These are phyloP conservation scores for Lota lota DNA, from an alignment of 2,113 vertebrate genomes.

Conservation along the genomic window DNA sequence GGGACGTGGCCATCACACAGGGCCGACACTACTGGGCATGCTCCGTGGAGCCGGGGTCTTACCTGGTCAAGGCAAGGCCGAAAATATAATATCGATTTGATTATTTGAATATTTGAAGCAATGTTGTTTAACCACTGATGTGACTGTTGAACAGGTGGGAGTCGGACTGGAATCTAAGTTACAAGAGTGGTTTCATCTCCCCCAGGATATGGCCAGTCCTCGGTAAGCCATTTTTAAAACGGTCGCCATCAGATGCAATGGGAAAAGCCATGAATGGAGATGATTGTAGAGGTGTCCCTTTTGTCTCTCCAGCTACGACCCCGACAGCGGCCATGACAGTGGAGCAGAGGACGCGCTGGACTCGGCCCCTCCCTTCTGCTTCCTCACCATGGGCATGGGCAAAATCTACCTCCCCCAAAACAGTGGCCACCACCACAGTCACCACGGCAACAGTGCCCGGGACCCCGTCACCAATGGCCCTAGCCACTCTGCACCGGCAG, in stretches of 20 bases:
- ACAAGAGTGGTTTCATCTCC: constrained; percentile 95
- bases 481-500: constrained; percentile 64
- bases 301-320: constrained; percentile 80
- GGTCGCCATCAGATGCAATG: background rate
- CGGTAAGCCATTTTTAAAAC: constrained; percentile 69
- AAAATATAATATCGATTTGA: too few species aligned
- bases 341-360: constrained; percentile 89
- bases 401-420: constrained; percentile 84
- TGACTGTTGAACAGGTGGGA: constrained; percentile 74
- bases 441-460: constrained; percentile 45
- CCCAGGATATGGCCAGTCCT: constrained; percentile 93
- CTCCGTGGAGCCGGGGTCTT: constrained; percentile 94
- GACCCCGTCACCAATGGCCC: constrained; percentile 68
- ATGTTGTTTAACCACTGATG: background rate
- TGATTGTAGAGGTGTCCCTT: background rate
- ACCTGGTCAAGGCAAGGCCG: constrained; percentile 83
- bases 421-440: constrained; percentile 58
- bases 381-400: constrained; percentile 97
- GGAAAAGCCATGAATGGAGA: background rate
- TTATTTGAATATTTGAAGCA: too few species aligned
- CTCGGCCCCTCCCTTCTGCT: constrained; percentile 84
- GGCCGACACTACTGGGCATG: constrained; percentile 97
- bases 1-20: constrained; percentile 92
- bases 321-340: constrained; percentile 93
- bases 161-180: constrained; percentile 93